phyloP scores from a whole-genome alignment of 2,797 vertebrate species.

The Lateolabrax maculatus region DNA sequence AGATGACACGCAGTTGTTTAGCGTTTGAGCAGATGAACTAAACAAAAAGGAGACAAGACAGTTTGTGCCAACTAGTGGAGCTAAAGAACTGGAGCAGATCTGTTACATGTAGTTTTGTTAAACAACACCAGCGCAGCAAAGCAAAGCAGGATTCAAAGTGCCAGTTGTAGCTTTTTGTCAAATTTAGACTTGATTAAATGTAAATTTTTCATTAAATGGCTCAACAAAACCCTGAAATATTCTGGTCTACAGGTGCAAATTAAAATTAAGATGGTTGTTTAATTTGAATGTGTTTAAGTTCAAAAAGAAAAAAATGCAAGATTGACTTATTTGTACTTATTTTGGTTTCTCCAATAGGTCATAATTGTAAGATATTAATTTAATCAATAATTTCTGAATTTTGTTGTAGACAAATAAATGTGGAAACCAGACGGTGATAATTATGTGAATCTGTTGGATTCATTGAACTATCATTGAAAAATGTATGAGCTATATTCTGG shows the following conservation, averaged over 20 bases:
- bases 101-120: not conserved
- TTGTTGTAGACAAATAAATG: no score
- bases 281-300: not conserved
- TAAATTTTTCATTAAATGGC: not conserved
- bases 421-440: no score
- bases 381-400: not conserved
- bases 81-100: not conserved
- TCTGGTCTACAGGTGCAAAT: not conserved
- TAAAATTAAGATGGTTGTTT: not conserved
- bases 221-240: not conserved
- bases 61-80: not conserved
- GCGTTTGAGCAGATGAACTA: no score
- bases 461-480: not conserved
- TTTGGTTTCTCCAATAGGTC: not conserved
- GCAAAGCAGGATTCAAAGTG: not conserved
- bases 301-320: not conserved
- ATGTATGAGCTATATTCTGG: not conserved
- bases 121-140: no score
- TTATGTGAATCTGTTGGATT: not conserved
- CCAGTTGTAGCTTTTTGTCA: not conserved
- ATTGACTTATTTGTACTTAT: not conserved
- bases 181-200: not conserved
- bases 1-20: not conserved
- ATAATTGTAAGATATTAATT: not conserved
- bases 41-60: not conserved